Base-by-base conservation (phyloP, 1,140 invertebrate genomes). In the Solen grandis region DNA sequence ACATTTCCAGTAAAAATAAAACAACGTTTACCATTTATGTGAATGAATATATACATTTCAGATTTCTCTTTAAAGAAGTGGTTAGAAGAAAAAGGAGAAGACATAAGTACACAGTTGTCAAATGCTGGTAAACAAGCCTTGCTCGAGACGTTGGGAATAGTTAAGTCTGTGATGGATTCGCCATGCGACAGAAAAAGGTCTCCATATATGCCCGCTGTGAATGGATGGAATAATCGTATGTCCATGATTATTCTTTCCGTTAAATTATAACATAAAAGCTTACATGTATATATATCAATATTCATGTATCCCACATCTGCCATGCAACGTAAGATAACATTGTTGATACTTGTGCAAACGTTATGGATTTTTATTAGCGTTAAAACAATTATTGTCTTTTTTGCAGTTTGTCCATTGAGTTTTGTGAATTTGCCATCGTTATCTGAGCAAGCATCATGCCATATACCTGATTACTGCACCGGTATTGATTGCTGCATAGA, bases 201-300 rank as follows among this genome's bases (percentile, higher is more conserved):
- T 31, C 72, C 72, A 33, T 75, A 63, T 41, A 63, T 29, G 22
- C 72, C 72, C 3, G 57, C 72, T 10, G 14, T 63, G 8, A 75
- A 31, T 31, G 72, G 72, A 41, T 75, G 72, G 72, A 75, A 63
- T 31, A 75, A 62, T 25, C 14, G 72, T 75, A 63, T 50, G 72
- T 29, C 5, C 27, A n/a, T 52, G 22, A 25, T 69, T 50, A n/a
- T 19, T 14, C 13, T 69, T 25, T 46, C 13, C 3, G 13, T 29
- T 25, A 14, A 0, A 27, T 13, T 5, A 19, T 8, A 50, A 29
- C 36, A 50, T 52, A 52, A 50, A 52, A 13, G 2, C n/a, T n/a
- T 50, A 2, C n/a, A 69, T 22, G 22, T 16, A 16, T 14, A n/a
- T 1, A 5, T n/a, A 29, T 31, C 13, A 52, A 13, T 1, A 13